These are phyloP conservation scores for Tricholauxania praeusta DNA, from an alignment of 2,888 invertebrate genomes.

Conservation along the genomic window DNA sequence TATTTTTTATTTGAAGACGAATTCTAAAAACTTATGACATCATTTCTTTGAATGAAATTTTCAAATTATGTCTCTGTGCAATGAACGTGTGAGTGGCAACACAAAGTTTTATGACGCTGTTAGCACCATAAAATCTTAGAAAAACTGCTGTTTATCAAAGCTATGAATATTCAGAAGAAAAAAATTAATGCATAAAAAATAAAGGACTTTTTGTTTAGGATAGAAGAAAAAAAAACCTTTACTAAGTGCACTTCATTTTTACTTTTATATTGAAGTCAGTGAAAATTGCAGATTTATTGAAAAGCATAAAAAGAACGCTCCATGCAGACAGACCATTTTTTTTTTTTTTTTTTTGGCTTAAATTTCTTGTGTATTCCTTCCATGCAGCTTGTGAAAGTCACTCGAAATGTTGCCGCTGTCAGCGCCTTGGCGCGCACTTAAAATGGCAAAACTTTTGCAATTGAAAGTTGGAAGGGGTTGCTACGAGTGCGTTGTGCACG, in stretches of 20 bases:
- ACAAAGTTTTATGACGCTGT: too few relatives aligned
- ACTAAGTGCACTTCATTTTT: background rate
- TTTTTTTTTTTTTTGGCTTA: background rate
- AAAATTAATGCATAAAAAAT: slow-evolving; percentile 4
- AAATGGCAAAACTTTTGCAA: slow-evolving; percentile 16
- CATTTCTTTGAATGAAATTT: too few relatives aligned
- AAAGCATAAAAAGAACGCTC: background rate
- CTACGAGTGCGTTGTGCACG: background rate
- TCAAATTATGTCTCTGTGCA: too few relatives aligned
- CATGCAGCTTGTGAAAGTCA: background rate
- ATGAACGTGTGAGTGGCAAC: too few relatives aligned
- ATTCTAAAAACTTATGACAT: too few relatives aligned
- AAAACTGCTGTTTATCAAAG: background rate
- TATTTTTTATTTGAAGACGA: too few relatives aligned
- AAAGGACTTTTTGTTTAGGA: background rate
- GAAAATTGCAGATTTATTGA: slow-evolving; percentile 5
- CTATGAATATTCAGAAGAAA: slow-evolving; percentile 3
- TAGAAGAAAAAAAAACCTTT: background rate
- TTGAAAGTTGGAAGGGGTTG: slow-evolving; percentile 2
- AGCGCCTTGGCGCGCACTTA: background rate
- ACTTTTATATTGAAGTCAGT: background rate
- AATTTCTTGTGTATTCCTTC: background rate
- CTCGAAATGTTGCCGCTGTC: slow-evolving; percentile 2
- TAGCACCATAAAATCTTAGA: too few relatives aligned
- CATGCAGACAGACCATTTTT: background rate